Base-by-base conservation (phyloP, 2,797 vertebrate species). In the Mormyrops boulengeri region DNA sequence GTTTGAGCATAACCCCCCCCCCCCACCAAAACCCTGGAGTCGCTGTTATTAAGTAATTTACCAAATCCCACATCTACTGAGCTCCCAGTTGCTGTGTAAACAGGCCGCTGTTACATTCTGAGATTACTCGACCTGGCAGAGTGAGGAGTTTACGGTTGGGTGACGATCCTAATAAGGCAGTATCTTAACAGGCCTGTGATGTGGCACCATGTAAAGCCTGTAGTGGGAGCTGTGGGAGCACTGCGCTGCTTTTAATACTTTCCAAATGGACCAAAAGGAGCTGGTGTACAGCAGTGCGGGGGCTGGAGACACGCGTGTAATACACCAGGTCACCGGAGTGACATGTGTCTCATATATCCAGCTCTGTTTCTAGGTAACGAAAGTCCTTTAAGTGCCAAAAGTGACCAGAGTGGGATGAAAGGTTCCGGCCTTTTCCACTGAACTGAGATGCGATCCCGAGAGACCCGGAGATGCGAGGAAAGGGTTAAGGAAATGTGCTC, bases 401-500 rank as follows among this genome's bases (percentile, higher is more conserved):
- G 7, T 22, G 77, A 82, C 7, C 38, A 8, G 34, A 44, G 19
- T 2, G 41, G 44, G 19, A 47, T 47, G 41, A 47, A 19, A 8
- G 41, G 41, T 9, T 47, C 77, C 19, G 17, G 41, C 41, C 30
- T n/a, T n/a, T 47, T 47, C 77, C 19, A 4, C 41, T 22, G 77
- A 26, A 47, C 19, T 11, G 77, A 82, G 17, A 44, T 2, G 17
- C 41, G 3, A 22, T 82, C 77, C 41, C 77, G n/a, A 14, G 49
- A 12, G 53, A 44, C 86, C 52, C 7, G 55, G 30, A 14, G 26
- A 41, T 41, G 86, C 14, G 34, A 9, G 52, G 30, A 57, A 41
- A 87, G 52, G 55, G 53, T 87, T 60, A 57, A 60, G 55, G 30
- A 38, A 57, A 57, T 49, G 73, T 91, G 95, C 97, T 96, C 96